Conservation (phyloP, 2,113 vertebrate genomes). For the Oreochromis aureus region DNA sequence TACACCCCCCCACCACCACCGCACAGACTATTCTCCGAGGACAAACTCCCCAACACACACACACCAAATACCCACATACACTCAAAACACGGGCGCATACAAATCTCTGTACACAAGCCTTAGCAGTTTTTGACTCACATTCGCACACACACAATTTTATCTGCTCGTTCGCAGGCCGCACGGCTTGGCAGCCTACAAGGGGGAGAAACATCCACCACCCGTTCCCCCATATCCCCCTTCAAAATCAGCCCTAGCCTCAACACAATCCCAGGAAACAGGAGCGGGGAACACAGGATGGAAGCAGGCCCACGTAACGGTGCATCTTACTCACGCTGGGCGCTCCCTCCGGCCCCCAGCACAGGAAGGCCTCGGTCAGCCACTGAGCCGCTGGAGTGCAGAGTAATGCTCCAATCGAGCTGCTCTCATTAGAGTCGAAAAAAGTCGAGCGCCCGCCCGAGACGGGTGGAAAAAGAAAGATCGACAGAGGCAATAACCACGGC, state of each 20-base stretch:
- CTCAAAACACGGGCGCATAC: conserved; percentile 62
- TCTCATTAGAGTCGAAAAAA: conserved; percentile 63
- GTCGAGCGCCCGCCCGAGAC: not conserved
- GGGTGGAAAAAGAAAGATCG: not conserved
- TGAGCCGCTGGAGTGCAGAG: not conserved
- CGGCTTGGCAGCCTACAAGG: conserved; percentile 75
- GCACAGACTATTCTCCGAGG: conserved; percentile 51
- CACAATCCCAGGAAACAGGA: not conserved
- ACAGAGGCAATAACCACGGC: not conserved
- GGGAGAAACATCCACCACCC: conserved; percentile 43
- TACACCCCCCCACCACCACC: conserved; percentile 66
- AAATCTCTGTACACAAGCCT: conserved; percentile 73
- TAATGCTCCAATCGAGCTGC: conserved; percentile 60
- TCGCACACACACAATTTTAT: conserved; percentile 76
- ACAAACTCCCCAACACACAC: conserved; percentile 72
- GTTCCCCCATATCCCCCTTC: conserved; percentile 45
- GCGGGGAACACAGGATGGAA: conserved; percentile 66
- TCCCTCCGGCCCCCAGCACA: conserved; percentile 52
- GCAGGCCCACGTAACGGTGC: conserved; percentile 63
- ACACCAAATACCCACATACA: conserved; percentile 61
- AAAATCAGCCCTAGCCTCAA: not conserved
- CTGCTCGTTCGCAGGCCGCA: conserved; percentile 81
- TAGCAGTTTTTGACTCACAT: conserved; percentile 21
- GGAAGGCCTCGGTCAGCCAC: conserved; percentile 56
- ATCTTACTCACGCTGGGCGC: conserved; percentile 73